These are phyloP conservation scores for Buceros bicornis DNA, from an alignment of 2,797 vertebrate species.

Conservation along the genomic window DNA sequence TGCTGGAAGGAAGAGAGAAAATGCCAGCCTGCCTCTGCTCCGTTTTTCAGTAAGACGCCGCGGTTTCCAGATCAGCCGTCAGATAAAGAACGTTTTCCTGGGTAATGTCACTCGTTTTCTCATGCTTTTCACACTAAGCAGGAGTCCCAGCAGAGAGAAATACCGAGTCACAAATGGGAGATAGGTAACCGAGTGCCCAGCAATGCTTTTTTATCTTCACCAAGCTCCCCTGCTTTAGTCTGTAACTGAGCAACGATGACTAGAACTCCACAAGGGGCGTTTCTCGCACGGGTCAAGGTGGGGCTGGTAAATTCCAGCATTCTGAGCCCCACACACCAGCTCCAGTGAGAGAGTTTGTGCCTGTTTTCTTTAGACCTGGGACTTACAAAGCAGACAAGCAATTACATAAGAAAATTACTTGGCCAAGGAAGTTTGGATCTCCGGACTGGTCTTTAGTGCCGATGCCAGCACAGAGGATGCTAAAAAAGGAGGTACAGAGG, in stretches of 20 bases:
- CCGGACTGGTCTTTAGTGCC: conserved; percentile 87
- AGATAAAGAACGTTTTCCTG: conserved; percentile 64
- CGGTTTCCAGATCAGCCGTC: conserved; percentile 65
- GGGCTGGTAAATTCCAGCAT: not conserved
- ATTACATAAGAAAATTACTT: conserved; percentile 79
- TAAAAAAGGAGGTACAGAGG: conserved; percentile 82
- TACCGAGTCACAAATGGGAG: not conserved
- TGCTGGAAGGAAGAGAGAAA: conserved; percentile 49
- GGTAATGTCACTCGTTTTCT: conserved; percentile 67
- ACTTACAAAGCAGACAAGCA: conserved; percentile 71
- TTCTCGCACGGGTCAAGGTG: not conserved
- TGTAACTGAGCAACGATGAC: not conserved
- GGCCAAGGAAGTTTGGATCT: conserved; percentile 90
- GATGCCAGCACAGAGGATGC: conserved; percentile 72
- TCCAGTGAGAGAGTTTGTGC: not conserved
- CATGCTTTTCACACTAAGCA: not conserved
- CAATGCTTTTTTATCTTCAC: not conserved
- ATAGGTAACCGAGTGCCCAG: not conserved
- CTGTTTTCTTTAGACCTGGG: conserved; percentile 82
- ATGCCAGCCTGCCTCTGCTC: conserved; percentile 58
- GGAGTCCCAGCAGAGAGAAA: not conserved
- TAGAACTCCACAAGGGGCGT: not conserved
- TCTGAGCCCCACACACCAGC: not conserved
- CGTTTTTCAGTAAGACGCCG: conserved; percentile 77
- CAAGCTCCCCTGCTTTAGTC: not conserved